phyloP scores from a whole-genome alignment of 1,140 invertebrate species.

The Pogonognathellus flavescens region DNA sequence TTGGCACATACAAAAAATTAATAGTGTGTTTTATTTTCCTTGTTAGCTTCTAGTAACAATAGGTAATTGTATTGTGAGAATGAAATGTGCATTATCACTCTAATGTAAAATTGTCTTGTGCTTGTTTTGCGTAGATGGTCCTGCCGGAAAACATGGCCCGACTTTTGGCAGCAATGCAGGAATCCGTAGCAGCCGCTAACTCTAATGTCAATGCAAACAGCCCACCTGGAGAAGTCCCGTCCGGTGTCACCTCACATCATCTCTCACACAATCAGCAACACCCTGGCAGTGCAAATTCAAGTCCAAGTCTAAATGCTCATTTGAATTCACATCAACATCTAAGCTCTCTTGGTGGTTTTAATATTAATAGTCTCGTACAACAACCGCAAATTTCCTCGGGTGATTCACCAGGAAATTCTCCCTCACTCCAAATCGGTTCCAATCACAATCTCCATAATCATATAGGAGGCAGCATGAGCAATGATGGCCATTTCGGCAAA shows the following conservation, averaged over 20 bases:
- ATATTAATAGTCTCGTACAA: constrained; percentile 61
- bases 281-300: constrained; percentile 52
- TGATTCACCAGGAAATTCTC: constrained; percentile 28
- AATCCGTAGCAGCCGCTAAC: constrained; percentile 65
- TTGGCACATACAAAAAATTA: too few species aligned
- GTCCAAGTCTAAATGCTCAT: constrained; percentile 49
- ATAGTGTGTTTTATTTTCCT: too few species aligned
- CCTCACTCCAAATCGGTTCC: constrained; percentile 17
- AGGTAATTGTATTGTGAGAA: background rate
- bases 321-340: constrained; percentile 49
- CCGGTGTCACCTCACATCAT: constrained; percentile 50
- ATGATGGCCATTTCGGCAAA: constrained; percentile 38
- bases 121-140: constrained; percentile 67
- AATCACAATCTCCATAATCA: constrained; percentile 28
- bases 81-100: background rate
- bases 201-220: constrained; percentile 26
- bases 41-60: too few species aligned
- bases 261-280: constrained; percentile 27
- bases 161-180: constrained; percentile 69
- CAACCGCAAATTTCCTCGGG: constrained; percentile 52
- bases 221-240: constrained; percentile 45
- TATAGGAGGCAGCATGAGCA: constrained; percentile 39
- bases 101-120: background rate
- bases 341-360: constrained; percentile 38
- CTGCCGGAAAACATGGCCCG: constrained; percentile 69